Evolutionary conservation across 30 jellyfish, hydroid and myxozoan genomes (phyloP), one percentile per base, ranked within the genome.

Genomic region (Clytia hemisphaerica): DNA sequence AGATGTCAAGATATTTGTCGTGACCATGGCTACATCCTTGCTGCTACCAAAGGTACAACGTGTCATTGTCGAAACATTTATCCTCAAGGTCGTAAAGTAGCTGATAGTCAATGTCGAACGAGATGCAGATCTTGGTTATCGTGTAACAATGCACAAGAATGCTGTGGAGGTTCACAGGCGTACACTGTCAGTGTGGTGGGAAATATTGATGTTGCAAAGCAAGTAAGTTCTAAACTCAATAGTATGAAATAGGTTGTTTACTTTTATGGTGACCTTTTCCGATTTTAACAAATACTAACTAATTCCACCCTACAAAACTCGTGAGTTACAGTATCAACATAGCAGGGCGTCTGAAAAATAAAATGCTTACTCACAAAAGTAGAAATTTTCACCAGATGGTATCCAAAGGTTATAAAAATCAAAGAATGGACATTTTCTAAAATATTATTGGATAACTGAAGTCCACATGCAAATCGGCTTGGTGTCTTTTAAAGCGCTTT

Each of bases 131-230:
- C 3, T 18, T 61, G 74, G 74, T 1, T 14, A 3, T 34, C 74
- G 31, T 61, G 74, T 36, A 22, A 61, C 24, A 25, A 25, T 21
- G 4, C 25, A 29, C 51, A 36, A 40, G 33, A 40, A 35, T 61
- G 74, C n/a, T 61, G 74, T 36, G 74, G 74, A 0, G 74, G 74
- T 29, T 55, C 57, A 14, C 9, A 32, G 15, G 55, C 57, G 6
- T 61, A 29, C 30, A 61, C 74, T n/a, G 6, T 61, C 32, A 61
- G 74, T 55, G 74, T 61, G 9, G 74, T 61, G 12, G 74, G n/a
- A n/a, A n/a, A n/a, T n/a, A n/a, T n/a, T n/a, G n/a, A n/a, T n/a
- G n/a, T n/a, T n/a, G n/a, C n/a, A 55, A 35, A 61, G 36, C 74
- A 61, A 29, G 31, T 51, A 61, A 5, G 74, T 61, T 7, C 25